A percentile compares a stretch with the other conserved stretches of the same genome.
Evolutionary conservation across 2,113 vertebrate genomes (phyloP).

Genomic region (Progne subis): DNA sequence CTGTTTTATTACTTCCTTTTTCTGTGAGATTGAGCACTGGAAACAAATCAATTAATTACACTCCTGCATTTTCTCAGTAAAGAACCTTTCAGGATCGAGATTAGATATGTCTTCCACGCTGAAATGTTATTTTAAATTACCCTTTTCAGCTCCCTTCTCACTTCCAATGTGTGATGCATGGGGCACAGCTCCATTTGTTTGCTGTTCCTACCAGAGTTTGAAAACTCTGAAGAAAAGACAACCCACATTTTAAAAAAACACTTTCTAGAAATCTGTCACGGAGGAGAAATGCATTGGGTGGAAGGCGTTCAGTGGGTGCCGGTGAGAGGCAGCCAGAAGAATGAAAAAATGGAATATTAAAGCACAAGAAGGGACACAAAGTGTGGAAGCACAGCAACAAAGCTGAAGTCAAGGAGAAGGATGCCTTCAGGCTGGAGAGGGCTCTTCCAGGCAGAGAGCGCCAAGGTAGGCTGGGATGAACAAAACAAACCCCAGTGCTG

Average conservation of each 20-base stretch:
- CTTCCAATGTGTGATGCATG: neutral
- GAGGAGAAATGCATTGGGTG: neutral
- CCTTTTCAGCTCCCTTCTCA: neutral
- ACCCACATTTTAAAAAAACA: neutral
- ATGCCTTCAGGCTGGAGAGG: neutral
- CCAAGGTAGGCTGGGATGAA: neutral
- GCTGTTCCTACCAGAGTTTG: neutral
- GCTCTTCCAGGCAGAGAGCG: neutral
- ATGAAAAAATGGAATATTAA: neutral
- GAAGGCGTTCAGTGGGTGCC: neutral
- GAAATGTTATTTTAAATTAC: slow-evolving; percentile 22
- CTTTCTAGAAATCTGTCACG: neutral
- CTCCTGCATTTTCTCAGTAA: neutral
- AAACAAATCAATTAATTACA: neutral
- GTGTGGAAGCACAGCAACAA: neutral
- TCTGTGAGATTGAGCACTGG: neutral
- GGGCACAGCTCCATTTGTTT: neutral
- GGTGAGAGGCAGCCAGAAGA: neutral
- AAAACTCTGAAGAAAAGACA: neutral
- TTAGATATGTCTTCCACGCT: neutral
- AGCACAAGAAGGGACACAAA: neutral
- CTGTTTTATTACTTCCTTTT: neutral
- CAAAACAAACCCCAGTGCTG: neutral
- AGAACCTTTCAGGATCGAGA: slow-evolving; percentile 1
- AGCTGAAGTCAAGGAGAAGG: neutral